A percentile compares a stretch with the other conserved stretches of the same genome.
Evolutionary conservation across 2,113 vertebrate genomes (phyloP).

Genomic region (Syrrhaptes paradoxus): DNA sequence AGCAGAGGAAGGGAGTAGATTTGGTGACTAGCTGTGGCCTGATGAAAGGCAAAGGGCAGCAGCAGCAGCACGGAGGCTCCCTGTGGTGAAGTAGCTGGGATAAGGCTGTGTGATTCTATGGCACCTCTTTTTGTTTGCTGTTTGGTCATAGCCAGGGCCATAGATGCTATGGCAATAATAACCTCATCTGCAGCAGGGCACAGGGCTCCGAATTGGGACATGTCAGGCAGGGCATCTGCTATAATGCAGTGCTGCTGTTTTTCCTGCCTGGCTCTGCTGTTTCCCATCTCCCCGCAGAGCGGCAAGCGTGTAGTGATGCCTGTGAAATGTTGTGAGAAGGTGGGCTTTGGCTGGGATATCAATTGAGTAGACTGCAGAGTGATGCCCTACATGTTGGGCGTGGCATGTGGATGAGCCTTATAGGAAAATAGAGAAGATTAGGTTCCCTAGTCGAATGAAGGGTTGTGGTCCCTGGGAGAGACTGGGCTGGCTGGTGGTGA

Average conservation of each 20-base stretch:
- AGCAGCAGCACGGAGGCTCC: neutral
- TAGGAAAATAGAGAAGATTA: neutral
- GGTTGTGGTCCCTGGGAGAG: neutral
- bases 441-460: neutral
- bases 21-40: neutral
- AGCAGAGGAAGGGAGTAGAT: neutral
- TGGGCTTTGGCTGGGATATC: neutral
- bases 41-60: neutral
- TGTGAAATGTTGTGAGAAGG: neutral
- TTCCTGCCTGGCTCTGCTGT: neutral
- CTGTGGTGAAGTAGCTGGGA: neutral
- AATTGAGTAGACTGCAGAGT: neutral
- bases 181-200: neutral
- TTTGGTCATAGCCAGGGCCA: neutral
- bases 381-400: neutral
- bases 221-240: neutral
- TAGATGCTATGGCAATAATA: neutral
- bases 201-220: neutral
- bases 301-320: neutral
- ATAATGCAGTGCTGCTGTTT: neutral
- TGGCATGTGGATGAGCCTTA: neutral
- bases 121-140: neutral
- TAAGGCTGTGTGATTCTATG: neutral
- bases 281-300: neutral
- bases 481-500: neutral